Evolutionary conservation across 2,797 vertebrate genomes (phyloP), one percentile per base, ranked within the genome.

Genomic region (Octomys mimax): DNA sequence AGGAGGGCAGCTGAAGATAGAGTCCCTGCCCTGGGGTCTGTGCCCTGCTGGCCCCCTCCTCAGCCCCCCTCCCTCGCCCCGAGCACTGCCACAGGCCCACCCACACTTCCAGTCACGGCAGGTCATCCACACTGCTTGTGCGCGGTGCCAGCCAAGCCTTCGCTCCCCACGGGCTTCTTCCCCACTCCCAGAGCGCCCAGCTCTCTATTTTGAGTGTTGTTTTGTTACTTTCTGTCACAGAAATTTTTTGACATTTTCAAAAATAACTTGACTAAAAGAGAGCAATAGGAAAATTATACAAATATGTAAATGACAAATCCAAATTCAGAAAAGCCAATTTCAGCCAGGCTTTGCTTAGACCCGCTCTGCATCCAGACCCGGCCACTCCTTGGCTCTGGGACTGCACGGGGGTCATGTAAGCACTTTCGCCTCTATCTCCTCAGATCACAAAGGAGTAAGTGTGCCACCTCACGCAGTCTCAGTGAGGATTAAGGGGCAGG

Each of bases 161-260:
- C 83, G 42, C 1, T 3, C 19, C 80, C n/a, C 10, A 46, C 64
- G 22, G 13, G 9, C 9, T 57, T 75, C 36, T 24, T 49, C 90
- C 39, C 78, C 16, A 28, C 1, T 61, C 57, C 49, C 6, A 68
- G 61, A 59, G 42, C 49, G 33, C 82, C 78, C 16, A 2, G 66
- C 4, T n/a, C 71, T 92, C 81, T 96, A 93, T 95, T 93, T 82
- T 92, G 68, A 96, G 92, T n/a, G 24, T 26, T 46, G 26, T 92
- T 89, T 91, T 52, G 14, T 16, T 36, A 61, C 68, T 91, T 94
- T 90, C 59, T 66, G 36, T 66, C 70, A 95, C 52, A 77, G 39
- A 80, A 87, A 26, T 77, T 31, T 24, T 97, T 85, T 91, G 42
- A 96, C 73, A 89, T 93, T 96, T 95, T 96, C 88, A 96, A 95